Evolutionary conservation across 2,113 vertebrate species (phyloP).

Genomic region (Laticauda laticaudata): DNA sequence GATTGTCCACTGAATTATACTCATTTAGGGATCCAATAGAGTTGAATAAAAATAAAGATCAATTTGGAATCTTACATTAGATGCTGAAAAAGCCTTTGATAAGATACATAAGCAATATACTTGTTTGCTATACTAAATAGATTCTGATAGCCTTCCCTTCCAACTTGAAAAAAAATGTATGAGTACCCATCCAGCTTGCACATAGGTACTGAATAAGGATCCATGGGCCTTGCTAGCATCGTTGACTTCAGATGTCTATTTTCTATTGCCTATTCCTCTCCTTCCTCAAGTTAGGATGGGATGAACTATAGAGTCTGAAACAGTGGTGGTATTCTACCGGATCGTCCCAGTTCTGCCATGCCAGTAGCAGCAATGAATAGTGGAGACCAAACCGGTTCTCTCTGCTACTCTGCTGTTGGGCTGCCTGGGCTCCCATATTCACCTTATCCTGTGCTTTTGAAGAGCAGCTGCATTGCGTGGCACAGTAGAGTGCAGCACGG

Average conservation of each 20-base stretch:
- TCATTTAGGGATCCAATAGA: background rate
- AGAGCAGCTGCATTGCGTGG: too few species aligned
- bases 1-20: background rate
- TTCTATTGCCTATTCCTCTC: background rate
- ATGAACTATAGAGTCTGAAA: background rate
- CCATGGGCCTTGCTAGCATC: background rate
- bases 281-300: background rate
- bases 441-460: too few species aligned
- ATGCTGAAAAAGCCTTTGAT: background rate
- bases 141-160: too few species aligned
- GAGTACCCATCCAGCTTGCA: background rate
- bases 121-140: background rate
- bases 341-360: too few species aligned
- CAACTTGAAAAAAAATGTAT: background rate
- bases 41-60: background rate
- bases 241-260: background rate
- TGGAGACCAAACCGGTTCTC: too few species aligned
- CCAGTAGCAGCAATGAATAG: too few species aligned
- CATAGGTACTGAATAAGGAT: background rate
- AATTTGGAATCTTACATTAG: background rate
- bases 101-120: background rate
- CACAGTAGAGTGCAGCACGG: too few species aligned
- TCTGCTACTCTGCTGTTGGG: too few species aligned
- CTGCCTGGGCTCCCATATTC: too few species aligned
- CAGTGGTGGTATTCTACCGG: too few species aligned